These are phyloP conservation scores for Ormyrus nitidulus DNA, from an alignment of 2,888 invertebrate genomes.

Conservation along the genomic window DNA sequence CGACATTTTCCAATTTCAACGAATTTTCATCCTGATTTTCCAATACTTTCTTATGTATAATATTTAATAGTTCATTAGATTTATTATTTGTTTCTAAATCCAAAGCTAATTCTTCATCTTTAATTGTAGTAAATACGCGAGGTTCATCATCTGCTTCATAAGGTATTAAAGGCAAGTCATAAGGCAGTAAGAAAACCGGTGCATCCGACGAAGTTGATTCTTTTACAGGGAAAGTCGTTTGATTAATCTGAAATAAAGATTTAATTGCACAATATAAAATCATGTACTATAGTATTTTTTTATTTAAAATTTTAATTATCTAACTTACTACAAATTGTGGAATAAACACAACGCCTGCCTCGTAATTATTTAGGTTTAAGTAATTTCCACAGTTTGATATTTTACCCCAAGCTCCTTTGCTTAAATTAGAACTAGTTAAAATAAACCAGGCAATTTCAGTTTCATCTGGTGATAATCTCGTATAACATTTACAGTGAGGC, in stretches of 20 bases:
- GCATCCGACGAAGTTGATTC: slow-evolving; percentile 61
- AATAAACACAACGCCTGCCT: slow-evolving; percentile 92
- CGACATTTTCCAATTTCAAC: no score
- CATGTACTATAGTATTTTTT: no score
- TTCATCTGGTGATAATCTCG: slow-evolving; percentile 84
- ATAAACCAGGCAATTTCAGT: slow-evolving; percentile 86
- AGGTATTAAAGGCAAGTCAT: slow-evolving; percentile 88
- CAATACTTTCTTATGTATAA: no score
- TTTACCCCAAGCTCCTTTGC: slow-evolving; percentile 97
- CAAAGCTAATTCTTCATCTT: neutral
- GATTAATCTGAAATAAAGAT: slow-evolving; percentile 77
- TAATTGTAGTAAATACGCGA: slow-evolving; percentile 61
- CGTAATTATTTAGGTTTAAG: slow-evolving; percentile 87
- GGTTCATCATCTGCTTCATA: slow-evolving; percentile 84
- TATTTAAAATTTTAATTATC: neutral
- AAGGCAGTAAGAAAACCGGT: slow-evolving; percentile 82
- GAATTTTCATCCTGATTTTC: no score
- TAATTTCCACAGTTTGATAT: slow-evolving; percentile 74
- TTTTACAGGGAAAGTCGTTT: slow-evolving; percentile 79
- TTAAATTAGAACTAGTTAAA: slow-evolving; percentile 94
- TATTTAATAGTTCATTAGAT: no score
- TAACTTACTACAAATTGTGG: slow-evolving; percentile 87
- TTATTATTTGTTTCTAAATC: neutral
- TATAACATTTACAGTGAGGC: slow-evolving; percentile 96
- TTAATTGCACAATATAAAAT: no score